Conservation (phyloP, 2,113 vertebrate species). For the Girardinichthys multiradiatus region DNA sequence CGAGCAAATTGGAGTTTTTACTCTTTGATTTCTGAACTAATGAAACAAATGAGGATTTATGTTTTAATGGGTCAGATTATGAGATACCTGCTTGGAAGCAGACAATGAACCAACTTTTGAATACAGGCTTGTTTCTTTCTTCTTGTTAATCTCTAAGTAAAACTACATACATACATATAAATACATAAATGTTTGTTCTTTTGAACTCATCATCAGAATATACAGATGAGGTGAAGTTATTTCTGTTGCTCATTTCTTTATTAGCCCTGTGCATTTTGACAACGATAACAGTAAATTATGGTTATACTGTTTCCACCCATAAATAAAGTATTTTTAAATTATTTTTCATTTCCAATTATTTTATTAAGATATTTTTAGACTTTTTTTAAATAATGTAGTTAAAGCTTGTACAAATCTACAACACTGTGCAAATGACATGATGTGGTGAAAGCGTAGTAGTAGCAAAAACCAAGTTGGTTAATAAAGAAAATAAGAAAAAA, state of each 20-base stretch:
- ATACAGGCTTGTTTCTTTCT: not conserved
- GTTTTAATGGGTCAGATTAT: not conserved
- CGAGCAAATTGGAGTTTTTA: not conserved
- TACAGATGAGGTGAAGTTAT: not conserved
- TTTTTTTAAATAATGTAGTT: too few species aligned
- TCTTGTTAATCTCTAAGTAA: not conserved
- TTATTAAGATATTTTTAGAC: too few species aligned
- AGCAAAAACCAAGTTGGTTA: too few species aligned
- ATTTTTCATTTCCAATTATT: too few species aligned
- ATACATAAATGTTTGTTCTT: not conserved
- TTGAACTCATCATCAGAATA: not conserved
- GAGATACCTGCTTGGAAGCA: not conserved
- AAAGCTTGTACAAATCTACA: too few species aligned
- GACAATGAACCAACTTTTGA: not conserved
- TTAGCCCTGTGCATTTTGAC: not conserved
- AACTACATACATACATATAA: not conserved
- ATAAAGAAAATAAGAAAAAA: too few species aligned
- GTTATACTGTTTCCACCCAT: too few species aligned
- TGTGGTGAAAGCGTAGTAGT: too few species aligned
- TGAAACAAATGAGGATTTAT: not conserved
- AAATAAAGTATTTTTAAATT: too few species aligned
- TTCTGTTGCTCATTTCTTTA: too few species aligned
- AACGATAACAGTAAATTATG: too few species aligned
- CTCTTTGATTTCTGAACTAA: not conserved
- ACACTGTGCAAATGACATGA: too few species aligned